Percentiles rank a stretch among this genome's conserved stretches.
Conservation (phyloP, 2,797 vertebrate species). For the Diplodus sargus region DNA sequence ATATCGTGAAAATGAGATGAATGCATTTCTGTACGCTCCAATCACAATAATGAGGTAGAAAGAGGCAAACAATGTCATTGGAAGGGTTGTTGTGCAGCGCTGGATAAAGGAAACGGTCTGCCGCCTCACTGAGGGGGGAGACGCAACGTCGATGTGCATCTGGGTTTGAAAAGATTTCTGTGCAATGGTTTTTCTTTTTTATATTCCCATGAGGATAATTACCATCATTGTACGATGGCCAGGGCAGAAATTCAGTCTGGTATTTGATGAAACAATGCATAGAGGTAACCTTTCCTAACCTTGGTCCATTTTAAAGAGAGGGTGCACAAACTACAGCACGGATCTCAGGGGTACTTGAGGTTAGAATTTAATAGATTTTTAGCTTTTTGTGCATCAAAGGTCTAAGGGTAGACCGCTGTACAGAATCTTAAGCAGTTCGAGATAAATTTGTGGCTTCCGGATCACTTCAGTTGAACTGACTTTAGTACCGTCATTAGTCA, state of each 20-base stretch:
- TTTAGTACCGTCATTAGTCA: not conserved
- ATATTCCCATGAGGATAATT: slow-evolving; percentile 14
- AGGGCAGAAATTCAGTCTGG: slow-evolving; percentile 18
- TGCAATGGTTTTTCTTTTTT: not conserved
- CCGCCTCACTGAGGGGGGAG: not conserved
- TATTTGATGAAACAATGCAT: slow-evolving; percentile 28
- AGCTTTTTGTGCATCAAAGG: not conserved
- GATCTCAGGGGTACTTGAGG: slow-evolving; percentile 11
- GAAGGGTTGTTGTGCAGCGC: slow-evolving; percentile 27
- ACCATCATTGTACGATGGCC: slow-evolving; percentile 30
- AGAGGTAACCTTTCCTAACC: slow-evolving; percentile 22
- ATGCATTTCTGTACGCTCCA: slow-evolving; percentile 41
- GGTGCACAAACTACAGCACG: slow-evolving; percentile 1
- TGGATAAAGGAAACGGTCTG: slow-evolving; percentile 16
- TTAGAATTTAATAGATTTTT: not conserved
- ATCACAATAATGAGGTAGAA: slow-evolving; percentile 66
- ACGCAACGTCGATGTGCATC: not conserved
- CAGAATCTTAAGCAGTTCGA: not conserved
- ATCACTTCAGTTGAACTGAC: not conserved
- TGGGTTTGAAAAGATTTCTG: not conserved
- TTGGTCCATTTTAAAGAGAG: slow-evolving; percentile 18
- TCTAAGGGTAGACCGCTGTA: not conserved
- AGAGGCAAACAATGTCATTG: slow-evolving; percentile 59
- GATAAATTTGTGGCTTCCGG: not conserved
- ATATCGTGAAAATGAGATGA: slow-evolving; percentile 63